Evolutionary conservation across 2,797 vertebrate genomes (phyloP), one percentile per base, ranked within the genome.

Genomic region (Alosa sapidissima): DNA sequence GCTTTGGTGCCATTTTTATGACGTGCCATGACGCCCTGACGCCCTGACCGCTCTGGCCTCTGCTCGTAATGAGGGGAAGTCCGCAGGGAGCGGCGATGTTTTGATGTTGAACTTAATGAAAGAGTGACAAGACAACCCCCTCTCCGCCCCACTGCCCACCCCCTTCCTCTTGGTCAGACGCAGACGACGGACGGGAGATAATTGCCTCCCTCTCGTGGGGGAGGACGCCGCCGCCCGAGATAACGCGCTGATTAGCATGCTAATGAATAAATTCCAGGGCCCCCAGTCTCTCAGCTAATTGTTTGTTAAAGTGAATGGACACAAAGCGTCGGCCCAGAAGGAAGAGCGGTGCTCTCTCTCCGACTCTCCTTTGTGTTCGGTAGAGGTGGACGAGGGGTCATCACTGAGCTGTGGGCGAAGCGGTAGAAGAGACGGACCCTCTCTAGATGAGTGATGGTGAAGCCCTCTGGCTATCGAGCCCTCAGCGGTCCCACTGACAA

Each of bases 81-180:
- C 68, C 14, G 4, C 19, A 33, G 68, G 68, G 68, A 41, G 3
- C 9, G 65, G 10, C 6, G 4, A 5, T 45, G 68, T 75, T 75
- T 75, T 75, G 68, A 75, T 75, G 68, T 75, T 75, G 68, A 6
- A 45, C 33, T 75, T 75, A 41, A 75, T 75, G 68, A 75, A 75
- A 75, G 16, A 75, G 33, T 45, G 68, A 75, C 33, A 6, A 5
- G 55, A 58, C 55, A 58, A 3, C 62, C 62, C 62, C 62, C 28
- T 11, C 62, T 33, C 19, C n/a, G 0, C 55, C 21, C 14, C 16
- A n/a, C 21, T 5, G 24, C 33, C 68, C 33, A 19, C 55, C 21
- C 19, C 55, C 55, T 14, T n/a, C 55, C 55, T 60, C 55, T n/a
- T 21, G 6, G 3, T 75, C 68, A 68, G 13, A 75, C 5, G 36